Base-by-base conservation (phyloP, 2,888 invertebrate species). In the Drosophila emarginata region DNA sequence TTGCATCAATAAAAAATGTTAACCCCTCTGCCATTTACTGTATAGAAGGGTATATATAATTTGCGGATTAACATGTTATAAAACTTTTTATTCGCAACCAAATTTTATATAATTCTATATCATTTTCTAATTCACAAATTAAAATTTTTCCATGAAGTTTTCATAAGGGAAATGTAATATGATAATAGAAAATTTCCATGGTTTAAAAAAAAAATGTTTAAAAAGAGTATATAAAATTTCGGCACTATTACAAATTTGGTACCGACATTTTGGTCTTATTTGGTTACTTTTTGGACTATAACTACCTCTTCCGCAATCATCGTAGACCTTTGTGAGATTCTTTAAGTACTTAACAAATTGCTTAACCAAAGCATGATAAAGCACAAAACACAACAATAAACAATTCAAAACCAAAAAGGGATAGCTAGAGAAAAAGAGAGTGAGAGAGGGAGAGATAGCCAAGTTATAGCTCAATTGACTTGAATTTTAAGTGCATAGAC, bases 341-440 rank as follows among this genome's bases (percentile, higher is more conserved):
- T 45, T 45, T 45, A 45, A 21, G 45, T 12, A 45, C 21, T 45
- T 21, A 45, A 45, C 45, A 45, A 45, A 45, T 45, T 45, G 45
- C 45, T 45, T 21, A 45, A 45, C 11, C 45, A 11, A 11, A 21
- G 21, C 45, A 45, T 45, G 45, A 45, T 45, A 45, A 21, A 4
- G 18, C 45, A 45, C 4, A 45, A 45, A 45, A 45, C 28, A 5
- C 1, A 28, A 28, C 28, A 28, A 28, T 28, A 2, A 28, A 28
- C 28, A 4, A 28, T 28, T 28, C 28, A 28, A 28, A 28, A 28
- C 1, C 28, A 28, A 32, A 32, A 32, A 32, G 18, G 21, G 18
- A 45, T n/a, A 2, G 6, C 4, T 14, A 39, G 14, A 39, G n/a
- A 39, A 39, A 12, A 12, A 45, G 11, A 21, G 4, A 18, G 4